Evolutionary conservation across 1,140 invertebrate species (phyloP).

Genomic region (Musca domestica): DNA sequence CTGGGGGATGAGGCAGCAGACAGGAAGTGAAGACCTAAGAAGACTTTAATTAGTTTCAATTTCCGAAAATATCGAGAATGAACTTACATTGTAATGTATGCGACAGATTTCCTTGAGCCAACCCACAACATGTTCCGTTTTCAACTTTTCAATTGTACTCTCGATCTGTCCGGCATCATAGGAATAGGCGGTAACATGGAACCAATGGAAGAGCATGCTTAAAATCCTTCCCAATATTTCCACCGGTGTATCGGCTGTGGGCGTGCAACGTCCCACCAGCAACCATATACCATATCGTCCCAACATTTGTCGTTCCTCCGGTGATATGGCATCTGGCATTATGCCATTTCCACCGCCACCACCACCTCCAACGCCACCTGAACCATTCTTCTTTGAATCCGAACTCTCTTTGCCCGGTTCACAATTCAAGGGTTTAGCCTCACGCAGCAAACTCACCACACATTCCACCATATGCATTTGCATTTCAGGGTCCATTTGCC

Average conservation of each 20-base stretch:
- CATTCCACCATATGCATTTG: slow-evolving; percentile 93
- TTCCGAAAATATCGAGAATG: background rate
- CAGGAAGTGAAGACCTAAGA: slow-evolving; percentile 69
- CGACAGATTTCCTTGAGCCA: slow-evolving; percentile 86
- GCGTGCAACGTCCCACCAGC: slow-evolving; percentile 89
- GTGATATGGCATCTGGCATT: slow-evolving; percentile 61
- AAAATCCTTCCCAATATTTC: slow-evolving; percentile 89
- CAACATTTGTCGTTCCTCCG: slow-evolving; percentile 83
- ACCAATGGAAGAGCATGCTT: slow-evolving; percentile 98
- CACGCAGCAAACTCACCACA: slow-evolving; percentile 85
- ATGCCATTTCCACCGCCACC: slow-evolving; percentile 19
- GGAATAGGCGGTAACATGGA: slow-evolving; percentile 94
- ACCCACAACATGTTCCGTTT: slow-evolving; percentile 87
- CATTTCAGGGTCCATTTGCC: slow-evolving; percentile 85
- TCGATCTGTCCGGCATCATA: slow-evolving; percentile 81
- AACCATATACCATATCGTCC: slow-evolving; percentile 96
- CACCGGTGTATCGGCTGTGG: slow-evolving; percentile 77
- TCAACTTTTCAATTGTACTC: slow-evolving; percentile 85
- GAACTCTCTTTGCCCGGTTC: slow-evolving; percentile 57
- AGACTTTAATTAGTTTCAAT: background rate
- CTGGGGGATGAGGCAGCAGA: slow-evolving; percentile 74
- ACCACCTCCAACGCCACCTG: slow-evolving; percentile 27
- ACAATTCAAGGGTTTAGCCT: slow-evolving; percentile 72
- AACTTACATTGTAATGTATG: slow-evolving; percentile 77
- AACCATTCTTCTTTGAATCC: slow-evolving; percentile 43